Evolutionary conservation across 2,113 vertebrate genomes (phyloP), one percentile per base, ranked within the genome.

Genomic region (Brienomyrus longianalis): DNA sequence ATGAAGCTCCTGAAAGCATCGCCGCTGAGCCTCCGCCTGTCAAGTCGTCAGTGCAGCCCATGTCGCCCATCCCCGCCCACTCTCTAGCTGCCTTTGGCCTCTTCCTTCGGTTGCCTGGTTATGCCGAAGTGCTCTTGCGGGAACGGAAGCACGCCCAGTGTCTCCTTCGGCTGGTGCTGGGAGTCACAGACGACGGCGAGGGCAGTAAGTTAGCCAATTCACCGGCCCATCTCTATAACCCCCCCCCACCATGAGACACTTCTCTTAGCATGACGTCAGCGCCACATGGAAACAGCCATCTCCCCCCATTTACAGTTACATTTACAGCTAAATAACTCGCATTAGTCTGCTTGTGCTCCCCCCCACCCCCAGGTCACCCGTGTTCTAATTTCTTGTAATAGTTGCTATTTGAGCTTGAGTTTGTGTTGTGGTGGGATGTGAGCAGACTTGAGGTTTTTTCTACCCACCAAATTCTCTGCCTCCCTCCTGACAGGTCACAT

Each of bases 91-190:
- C 98, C 2, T 99, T 99, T 89, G 98, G 98, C 89, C 96, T 99
- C 87, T 99, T 99, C 94, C 97, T 99, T 90, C 97, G 98, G 89
- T 97, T 99, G 92, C 98, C 98, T 0, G 98, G 98, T 39, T 99
- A 99, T 90, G 98, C 98, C 31, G 98, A 99, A 95, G 98, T 99
- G 92, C 96, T 99, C 89, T 95, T 99, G 88, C 99, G 98, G 95
- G 98, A 99, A 95, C 96, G 98, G 93, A 99, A 99, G 94, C 98
- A 99, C 70, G 98, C 98, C 88, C 98, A 99, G 94, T 99, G 98
- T 93, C 96, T 99, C 92, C 97, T 99, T 92, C 96, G 98, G 90
- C 95, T 99, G 94, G 98, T 99, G 90, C 96, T 99, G 92, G 98
- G 98, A 48, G 98, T 99, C 93, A 99, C 98, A 10, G 98, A 99